Conservation (phyloP, 2,888 invertebrate species). For the Gibbula magus region DNA sequence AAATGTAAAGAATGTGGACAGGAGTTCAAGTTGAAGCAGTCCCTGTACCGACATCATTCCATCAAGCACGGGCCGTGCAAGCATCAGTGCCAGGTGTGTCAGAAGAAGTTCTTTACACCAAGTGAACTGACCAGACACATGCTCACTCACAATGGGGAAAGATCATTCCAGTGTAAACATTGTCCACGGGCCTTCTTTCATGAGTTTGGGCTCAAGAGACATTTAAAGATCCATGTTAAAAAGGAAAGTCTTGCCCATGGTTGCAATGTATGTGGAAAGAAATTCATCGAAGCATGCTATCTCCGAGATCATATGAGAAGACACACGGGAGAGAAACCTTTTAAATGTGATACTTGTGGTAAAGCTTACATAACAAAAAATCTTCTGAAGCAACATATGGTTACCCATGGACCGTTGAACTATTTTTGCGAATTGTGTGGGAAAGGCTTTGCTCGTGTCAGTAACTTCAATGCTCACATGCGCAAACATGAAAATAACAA, state of each 20-base stretch:
- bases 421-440: background rate
- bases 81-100: background rate
- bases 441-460: background rate
- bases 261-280: background rate
- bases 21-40: background rate
- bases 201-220: background rate
- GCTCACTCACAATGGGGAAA: background rate
- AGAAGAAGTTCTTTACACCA: background rate
- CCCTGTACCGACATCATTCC: background rate
- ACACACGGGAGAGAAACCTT: constrained; percentile 15
- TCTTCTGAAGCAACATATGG: background rate
- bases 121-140: background rate
- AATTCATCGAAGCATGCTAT: background rate
- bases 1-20: background rate
- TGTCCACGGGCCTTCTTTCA: background rate
- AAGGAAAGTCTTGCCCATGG: background rate
- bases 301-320: background rate
- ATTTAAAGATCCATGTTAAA: background rate
- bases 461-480: constrained; percentile 1
- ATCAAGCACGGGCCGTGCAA: background rate
- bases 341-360: background rate
- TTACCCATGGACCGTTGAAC: background rate
- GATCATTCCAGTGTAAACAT: background rate
- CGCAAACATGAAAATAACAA: background rate
- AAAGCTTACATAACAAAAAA: background rate